A percentile compares a stretch with the other conserved stretches of the same genome.
Conservation (phyloP, 2,888 invertebrate genomes). For the Synergus laeviventris region DNA sequence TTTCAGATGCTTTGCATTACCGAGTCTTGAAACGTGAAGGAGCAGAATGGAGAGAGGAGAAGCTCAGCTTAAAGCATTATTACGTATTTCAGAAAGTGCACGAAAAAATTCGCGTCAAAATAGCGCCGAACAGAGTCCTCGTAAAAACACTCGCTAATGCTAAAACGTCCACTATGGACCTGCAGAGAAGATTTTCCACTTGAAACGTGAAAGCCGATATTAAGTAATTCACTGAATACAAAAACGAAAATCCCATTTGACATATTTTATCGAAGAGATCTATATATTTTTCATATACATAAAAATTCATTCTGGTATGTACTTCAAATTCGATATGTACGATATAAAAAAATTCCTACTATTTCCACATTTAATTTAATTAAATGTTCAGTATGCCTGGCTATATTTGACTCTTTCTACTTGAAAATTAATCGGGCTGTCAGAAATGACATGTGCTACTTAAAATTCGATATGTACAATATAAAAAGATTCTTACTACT, state of each 20-base stretch:
- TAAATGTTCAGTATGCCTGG: no score
- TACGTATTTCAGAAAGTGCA: constrained; percentile 8
- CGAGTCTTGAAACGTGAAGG: constrained; percentile 18
- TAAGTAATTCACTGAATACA: not conserved
- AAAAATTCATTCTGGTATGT: no score
- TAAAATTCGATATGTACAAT: not conserved
- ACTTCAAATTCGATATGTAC: not conserved
- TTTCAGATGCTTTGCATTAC: constrained; percentile 28
- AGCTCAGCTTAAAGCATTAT: constrained; percentile 34
- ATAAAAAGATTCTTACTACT: not conserved
- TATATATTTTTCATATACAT: not conserved
- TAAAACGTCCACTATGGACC: not conserved
- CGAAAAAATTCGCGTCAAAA: constrained; percentile 1
- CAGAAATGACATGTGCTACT: not conserved
- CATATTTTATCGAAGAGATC: not conserved
- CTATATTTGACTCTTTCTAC: not conserved
- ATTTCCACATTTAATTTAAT: not conserved
- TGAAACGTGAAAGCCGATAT: not conserved
- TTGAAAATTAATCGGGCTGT: not conserved
- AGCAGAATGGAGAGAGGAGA: constrained; percentile 18
- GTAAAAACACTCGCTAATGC: not conserved
- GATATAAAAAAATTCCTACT: not conserved
- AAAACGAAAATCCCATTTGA: not conserved
- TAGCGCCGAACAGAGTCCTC: not conserved
- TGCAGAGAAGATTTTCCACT: not conserved